Conservation (phyloP, 2,797 vertebrate genomes). For the Hydrocynus forskahlii region DNA sequence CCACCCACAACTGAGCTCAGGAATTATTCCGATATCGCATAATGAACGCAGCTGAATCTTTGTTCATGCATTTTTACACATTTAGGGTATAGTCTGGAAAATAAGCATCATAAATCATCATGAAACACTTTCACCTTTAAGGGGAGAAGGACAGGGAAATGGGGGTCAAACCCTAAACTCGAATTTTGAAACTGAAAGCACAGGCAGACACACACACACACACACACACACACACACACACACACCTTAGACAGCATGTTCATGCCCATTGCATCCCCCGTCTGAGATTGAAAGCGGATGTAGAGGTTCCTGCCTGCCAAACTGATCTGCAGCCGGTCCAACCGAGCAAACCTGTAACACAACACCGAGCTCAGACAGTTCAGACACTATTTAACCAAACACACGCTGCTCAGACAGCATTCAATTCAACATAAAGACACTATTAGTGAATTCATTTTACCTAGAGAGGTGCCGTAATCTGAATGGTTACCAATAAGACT, state of each 20-base stretch:
- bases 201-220: not conserved
- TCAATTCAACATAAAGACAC: no score
- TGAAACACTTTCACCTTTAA: not conserved
- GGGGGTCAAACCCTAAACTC: not conserved
- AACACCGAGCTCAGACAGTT: not conserved
- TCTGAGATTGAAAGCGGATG: conserved; percentile 85
- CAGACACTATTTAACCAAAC: not conserved
- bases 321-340: conserved; percentile 85
- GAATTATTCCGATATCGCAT: no score
- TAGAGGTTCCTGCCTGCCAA: conserved; percentile 95
- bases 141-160: not conserved
- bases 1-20: no score
- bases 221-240: not conserved
- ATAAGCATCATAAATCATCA: not conserved
- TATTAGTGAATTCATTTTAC: no score
- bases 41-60: no score
- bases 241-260: conserved; percentile 96
- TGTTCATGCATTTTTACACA: not conserved
- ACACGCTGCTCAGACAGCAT: not conserved
- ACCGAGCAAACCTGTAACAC: conserved; percentile 88
- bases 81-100: not conserved
- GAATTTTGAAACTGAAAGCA: not conserved
- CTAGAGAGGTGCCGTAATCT: no score
- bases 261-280: conserved; percentile 99
- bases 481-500: no score